phyloP scores from a whole-genome alignment of 2,113 vertebrate species.

The Gambusia affinis region DNA sequence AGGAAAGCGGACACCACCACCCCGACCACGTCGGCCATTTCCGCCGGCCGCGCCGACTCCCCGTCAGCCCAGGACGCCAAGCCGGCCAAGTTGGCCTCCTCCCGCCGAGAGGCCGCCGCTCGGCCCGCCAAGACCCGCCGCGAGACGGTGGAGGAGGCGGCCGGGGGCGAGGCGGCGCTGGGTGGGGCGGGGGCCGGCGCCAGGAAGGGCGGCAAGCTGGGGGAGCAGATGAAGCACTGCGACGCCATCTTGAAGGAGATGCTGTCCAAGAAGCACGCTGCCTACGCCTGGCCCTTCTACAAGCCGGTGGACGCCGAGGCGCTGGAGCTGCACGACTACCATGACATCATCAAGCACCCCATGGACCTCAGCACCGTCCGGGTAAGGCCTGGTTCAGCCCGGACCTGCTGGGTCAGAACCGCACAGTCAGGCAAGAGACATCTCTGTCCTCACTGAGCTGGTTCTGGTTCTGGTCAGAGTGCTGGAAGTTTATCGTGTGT shows the following conservation, averaged over 20 bases:
- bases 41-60: slow-evolving; percentile 89
- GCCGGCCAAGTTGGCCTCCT: slow-evolving; percentile 86
- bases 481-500: too few relatives aligned
- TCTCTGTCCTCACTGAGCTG: too few relatives aligned
- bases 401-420: neutral
- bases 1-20: slow-evolving; percentile 99
- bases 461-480: too few relatives aligned
- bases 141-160: slow-evolving; percentile 88
- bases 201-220: slow-evolving; percentile 85
- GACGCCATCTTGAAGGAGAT: slow-evolving; percentile 97
- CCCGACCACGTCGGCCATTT: slow-evolving; percentile 94
- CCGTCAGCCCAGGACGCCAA: slow-evolving; percentile 87
- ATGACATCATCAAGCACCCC: slow-evolving; percentile 99
- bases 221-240: slow-evolving; percentile 94
- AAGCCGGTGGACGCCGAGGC: slow-evolving; percentile 97
- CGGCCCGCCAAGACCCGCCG: slow-evolving; percentile 93
- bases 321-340: slow-evolving; percentile 97
- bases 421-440: too few relatives aligned
- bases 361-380: slow-evolving; percentile 99
- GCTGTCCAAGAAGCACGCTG: slow-evolving; percentile 98
- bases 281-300: slow-evolving; percentile 99
- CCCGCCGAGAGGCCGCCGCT: slow-evolving; percentile 88
- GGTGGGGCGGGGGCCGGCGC: slow-evolving; percentile 80
- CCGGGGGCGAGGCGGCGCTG: slow-evolving; percentile 76
- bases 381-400: slow-evolving; percentile 38